Conservation (phyloP, 1,140 invertebrate species). For the Drosophila oshimai region DNA sequence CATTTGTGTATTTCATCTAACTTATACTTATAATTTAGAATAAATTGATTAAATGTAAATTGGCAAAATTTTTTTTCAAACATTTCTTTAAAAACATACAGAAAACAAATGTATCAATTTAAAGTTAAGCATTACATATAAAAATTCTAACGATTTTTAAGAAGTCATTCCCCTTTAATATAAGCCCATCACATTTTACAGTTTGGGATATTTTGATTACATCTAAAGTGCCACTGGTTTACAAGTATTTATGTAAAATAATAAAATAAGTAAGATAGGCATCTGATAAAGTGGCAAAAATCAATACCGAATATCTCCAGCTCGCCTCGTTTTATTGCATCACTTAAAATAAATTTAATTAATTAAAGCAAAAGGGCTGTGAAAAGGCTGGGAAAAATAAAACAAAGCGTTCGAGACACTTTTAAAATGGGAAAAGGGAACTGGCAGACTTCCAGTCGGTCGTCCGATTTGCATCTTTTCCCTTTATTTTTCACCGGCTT, state of each 20-base stretch:
- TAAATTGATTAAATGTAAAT: neutral
- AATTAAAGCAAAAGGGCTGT: slow-evolving; percentile 28
- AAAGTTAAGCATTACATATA: too few species aligned
- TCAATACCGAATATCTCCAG: slow-evolving; percentile 9
- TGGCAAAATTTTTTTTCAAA: too few species aligned
- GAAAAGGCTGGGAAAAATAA: slow-evolving; percentile 12
- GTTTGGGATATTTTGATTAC: neutral
- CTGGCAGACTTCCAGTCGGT: slow-evolving; percentile 30
- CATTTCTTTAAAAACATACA: too few species aligned
- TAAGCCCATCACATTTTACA: too few species aligned
- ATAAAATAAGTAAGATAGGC: neutral
- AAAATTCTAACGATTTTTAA: too few species aligned
- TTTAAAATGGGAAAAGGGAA: slow-evolving; percentile 11
- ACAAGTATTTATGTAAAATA: neutral
- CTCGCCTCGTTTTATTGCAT: slow-evolving; percentile 34
- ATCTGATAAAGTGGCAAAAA: neutral
- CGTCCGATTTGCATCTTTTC: slow-evolving; percentile 28
- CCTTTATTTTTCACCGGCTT: neutral
- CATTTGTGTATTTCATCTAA: neutral
- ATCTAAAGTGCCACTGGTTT: neutral
- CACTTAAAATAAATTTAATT: slow-evolving; percentile 55
- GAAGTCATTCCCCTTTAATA: too few species aligned
- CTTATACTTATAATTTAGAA: neutral
- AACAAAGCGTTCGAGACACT: slow-evolving; percentile 16
- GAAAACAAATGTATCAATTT: too few species aligned